These are phyloP conservation scores for Gavia stellata DNA, from an alignment of 2,113 vertebrate genomes.

Conservation along the genomic window DNA sequence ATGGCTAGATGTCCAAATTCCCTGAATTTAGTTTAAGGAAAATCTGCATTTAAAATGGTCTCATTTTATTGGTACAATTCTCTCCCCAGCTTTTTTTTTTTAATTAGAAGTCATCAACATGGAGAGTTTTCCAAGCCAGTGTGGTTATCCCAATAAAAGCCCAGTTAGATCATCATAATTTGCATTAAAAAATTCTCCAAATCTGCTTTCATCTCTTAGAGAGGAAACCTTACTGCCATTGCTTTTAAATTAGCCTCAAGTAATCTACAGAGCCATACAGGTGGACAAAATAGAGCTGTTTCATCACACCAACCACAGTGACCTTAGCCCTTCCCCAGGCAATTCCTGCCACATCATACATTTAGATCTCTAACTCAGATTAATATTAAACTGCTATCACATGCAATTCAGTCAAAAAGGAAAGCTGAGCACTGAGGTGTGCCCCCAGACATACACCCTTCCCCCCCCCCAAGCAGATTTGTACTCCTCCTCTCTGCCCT, in stretches of 20 bases:
- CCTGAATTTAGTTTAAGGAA: not conserved
- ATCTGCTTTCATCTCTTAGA: not conserved
- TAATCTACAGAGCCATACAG: not conserved
- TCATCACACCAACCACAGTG: constrained; percentile 36
- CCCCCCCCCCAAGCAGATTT: not conserved
- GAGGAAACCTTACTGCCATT: not conserved
- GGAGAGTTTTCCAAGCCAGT: not conserved
- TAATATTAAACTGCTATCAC: constrained; percentile 35
- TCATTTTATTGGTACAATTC: not conserved
- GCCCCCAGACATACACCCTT: not conserved
- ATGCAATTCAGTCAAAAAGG: not conserved
- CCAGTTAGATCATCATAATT: not conserved
- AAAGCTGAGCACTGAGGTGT: not conserved
- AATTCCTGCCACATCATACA: constrained; percentile 50
- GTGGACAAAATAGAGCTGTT: constrained; percentile 28
- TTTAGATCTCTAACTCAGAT: constrained; percentile 6
- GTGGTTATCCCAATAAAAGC: not conserved
- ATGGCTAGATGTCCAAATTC: not conserved
- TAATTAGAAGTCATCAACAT: not conserved
- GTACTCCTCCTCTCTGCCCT: not conserved
- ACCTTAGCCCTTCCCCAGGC: constrained; percentile 60
- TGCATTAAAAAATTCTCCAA: not conserved
- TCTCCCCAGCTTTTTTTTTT: not conserved
- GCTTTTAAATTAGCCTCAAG: constrained; percentile 31
- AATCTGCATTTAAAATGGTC: not conserved